A percentile compares a stretch with the other conserved stretches of the same genome.
These are phyloP conservation scores for Atractosteus spatula DNA, from an alignment of 2,113 vertebrate genomes.

Conservation along the genomic window DNA sequence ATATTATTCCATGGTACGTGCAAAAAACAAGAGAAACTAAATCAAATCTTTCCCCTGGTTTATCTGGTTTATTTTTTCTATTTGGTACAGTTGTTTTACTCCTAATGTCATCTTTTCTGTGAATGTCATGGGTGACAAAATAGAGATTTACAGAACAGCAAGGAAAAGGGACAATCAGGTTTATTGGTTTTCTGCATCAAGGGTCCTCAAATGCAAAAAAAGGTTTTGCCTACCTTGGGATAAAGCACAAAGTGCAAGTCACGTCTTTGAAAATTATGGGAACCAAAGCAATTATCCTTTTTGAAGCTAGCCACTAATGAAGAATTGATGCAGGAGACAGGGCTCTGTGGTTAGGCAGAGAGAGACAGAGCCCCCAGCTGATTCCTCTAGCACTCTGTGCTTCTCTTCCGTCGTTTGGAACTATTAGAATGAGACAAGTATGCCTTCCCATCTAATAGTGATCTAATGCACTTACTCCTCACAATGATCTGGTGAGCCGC, in stretches of 20 bases:
- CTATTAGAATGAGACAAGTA: background rate
- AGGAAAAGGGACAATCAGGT: too few species aligned
- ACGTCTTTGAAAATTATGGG: background rate
- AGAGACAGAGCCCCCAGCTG: background rate
- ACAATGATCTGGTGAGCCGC: background rate
- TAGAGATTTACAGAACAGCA: too few species aligned
- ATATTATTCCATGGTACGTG: too few species aligned
- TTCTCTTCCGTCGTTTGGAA: background rate
- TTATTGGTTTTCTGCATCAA: too few species aligned
- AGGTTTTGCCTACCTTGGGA: background rate
- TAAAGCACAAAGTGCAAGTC: background rate
- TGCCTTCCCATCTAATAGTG: background rate
- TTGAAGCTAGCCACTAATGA: background rate
- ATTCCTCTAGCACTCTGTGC: background rate
- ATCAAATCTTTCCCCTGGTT: too few species aligned
- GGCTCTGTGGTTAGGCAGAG: background rate
- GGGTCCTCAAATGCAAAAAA: background rate
- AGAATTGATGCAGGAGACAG: slow-evolving; percentile 6
- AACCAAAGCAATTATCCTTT: background rate
- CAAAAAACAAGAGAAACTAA: too few species aligned
- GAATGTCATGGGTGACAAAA: too few species aligned
- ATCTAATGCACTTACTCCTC: background rate
- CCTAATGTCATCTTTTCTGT: too few species aligned
- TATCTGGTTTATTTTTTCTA: too few species aligned
- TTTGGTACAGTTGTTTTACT: too few species aligned